Conservation (phyloP, 2,888 invertebrate genomes). For the Lymantria dispar region DNA sequence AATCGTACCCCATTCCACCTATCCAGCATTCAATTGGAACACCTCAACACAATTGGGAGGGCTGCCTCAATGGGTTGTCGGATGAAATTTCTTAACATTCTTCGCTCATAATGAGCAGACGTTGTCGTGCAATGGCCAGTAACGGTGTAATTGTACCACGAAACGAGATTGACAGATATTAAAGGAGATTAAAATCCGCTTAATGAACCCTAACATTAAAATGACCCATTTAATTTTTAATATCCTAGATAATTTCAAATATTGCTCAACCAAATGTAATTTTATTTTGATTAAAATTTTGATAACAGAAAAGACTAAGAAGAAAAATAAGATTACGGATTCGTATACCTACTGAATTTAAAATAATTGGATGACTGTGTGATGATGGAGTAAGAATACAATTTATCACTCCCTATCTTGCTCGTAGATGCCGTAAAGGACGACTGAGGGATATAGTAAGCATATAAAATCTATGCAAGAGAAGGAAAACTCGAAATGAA, state of each 20-base stretch:
- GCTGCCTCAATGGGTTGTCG: conserved; percentile 79
- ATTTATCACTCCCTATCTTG: too few relatives aligned
- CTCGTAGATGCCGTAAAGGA: too few relatives aligned
- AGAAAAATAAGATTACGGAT: too few relatives aligned
- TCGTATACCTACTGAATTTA: too few relatives aligned
- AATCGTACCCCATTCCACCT: conserved; percentile 71
- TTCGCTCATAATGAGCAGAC: conserved; percentile 75
- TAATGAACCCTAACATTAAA: conserved; percentile 65
- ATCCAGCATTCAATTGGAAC: conserved; percentile 78
- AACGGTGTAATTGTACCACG: conserved; percentile 77
- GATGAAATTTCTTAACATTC: conserved; percentile 82
- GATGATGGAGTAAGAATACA: too few relatives aligned
- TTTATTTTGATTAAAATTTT: background rate
- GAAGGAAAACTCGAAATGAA: too few relatives aligned
- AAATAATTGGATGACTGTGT: too few relatives aligned
- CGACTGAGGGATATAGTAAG: too few relatives aligned
- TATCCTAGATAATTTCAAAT: conserved; percentile 47
- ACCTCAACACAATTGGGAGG: conserved; percentile 80
- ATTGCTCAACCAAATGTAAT: background rate
- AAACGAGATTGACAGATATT: conserved; percentile 75
- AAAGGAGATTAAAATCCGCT: conserved; percentile 71
- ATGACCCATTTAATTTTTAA: conserved; percentile 42
- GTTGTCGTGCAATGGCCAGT: conserved; percentile 76
- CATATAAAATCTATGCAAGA: too few relatives aligned
- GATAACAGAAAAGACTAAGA: background rate